Base-by-base conservation (phyloP, 2,113 vertebrate species). In the Anoura caudifer region DNA sequence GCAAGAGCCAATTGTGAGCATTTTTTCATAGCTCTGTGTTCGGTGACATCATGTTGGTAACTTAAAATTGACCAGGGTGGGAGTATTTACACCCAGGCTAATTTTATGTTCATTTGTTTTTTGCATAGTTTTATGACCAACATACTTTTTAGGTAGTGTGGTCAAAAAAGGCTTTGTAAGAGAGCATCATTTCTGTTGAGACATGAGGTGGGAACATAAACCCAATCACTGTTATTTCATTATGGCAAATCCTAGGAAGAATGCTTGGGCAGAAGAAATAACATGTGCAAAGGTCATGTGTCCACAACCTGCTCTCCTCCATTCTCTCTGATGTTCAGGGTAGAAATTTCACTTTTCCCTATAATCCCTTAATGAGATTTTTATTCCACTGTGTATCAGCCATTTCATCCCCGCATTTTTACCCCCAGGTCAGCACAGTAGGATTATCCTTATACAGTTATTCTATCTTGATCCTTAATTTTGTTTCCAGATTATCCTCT, bases 361-460 rank as follows among this genome's bases (percentile, higher is more conserved):
- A 22, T 3, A 24, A 9, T 73, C 33, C 6, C 26, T n/a, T 69
- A 7, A 20, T 2, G 72, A 52, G 9, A 31, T 79, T 80, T 52
- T 47, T 0, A 4, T 59, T 87, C 47, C n/a, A 33, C 9, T 4
- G 0, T 6, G 0, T 31, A 3, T 52, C 38, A 47, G 9, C 13
- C 13, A 24, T 26, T 87, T 86, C 43, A 15, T 8, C 22, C 31
- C 31, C 8, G 10, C 22, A 22, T 3, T 47, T 5, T 41, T 45
- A 63, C 28, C 56, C 11, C 38, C 28, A 19, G 1, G 1, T 17
- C 33, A 31, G 7, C 45, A 28, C 15, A 54, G 14, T 22, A 47
- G n/a, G 28, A 61, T 26, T 61, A 26, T 59, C 38, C 50, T 43
- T 59, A 16, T 15, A 9, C 19, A n/a, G 7, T 33, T 26, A 56